A percentile compares a stretch with the other conserved stretches of the same genome.
These are phyloP conservation scores for Heterochromis multidens DNA, from an alignment of 2,113 vertebrate species.

Conservation along the genomic window DNA sequence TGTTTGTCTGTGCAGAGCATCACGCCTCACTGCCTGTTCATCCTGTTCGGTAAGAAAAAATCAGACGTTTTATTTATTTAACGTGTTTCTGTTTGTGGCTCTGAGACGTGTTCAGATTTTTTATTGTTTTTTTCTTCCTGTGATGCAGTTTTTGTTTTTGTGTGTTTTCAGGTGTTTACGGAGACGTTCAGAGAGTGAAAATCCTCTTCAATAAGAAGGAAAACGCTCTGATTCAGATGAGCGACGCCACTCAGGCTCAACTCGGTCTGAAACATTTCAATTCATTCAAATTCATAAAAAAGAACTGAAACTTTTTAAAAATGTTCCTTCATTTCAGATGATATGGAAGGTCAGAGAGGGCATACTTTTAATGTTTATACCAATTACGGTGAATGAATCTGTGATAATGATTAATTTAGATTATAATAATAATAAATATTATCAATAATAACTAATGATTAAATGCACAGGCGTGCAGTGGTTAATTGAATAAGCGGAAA, in stretches of 20 bases:
- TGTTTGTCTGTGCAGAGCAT: constrained; percentile 41
- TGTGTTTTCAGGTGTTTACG: constrained; percentile 52
- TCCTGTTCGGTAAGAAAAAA: constrained; percentile 49
- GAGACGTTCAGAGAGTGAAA: constrained; percentile 59
- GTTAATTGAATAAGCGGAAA: neutral
- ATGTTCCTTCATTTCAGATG: neutral
- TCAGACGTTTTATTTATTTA: neutral
- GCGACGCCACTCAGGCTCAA: constrained; percentile 53
- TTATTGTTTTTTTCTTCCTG: too few relatives aligned
- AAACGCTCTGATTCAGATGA: constrained; percentile 60
- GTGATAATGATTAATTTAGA: neutral
- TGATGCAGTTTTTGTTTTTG: neutral
- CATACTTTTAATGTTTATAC: neutral
- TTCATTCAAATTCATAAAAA: neutral
- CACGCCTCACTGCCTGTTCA: constrained; percentile 54
- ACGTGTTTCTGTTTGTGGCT: neutral
- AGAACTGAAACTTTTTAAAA: neutral
- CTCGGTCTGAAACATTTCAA: constrained; percentile 27
- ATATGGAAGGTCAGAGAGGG: neutral
- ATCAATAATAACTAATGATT: neutral
- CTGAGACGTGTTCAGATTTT: neutral
- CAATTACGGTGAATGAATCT: neutral
- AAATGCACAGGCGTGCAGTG: neutral
- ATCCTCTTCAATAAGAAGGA: constrained; percentile 64
- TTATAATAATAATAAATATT: neutral